Percentiles rank a stretch among this genome's conserved stretches.
Conservation (phyloP, 2,113 vertebrate genomes). For the Pluvianellus socialis region DNA sequence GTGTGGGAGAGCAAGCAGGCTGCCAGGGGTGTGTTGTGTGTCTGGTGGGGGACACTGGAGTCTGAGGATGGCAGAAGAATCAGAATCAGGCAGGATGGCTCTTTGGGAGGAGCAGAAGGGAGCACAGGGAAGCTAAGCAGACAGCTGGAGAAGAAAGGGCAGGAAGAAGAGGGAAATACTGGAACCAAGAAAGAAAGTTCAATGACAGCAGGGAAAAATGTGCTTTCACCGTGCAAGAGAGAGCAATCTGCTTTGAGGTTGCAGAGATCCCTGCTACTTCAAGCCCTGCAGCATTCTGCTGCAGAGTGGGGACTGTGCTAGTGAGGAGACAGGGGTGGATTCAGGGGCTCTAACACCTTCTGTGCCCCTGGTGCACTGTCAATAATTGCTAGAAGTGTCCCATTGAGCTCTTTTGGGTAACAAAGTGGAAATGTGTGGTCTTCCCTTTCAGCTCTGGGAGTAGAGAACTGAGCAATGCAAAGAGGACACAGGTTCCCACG, state of each 20-base stretch:
- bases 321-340: neutral
- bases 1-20: neutral
- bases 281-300: neutral
- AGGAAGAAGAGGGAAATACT: neutral
- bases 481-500: neutral
- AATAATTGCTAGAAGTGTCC: neutral
- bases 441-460: neutral
- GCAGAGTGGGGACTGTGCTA: rapidly evolving
- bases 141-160: neutral
- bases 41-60: neutral
- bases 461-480: neutral
- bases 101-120: neutral
- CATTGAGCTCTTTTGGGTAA: neutral
- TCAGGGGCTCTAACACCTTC: neutral
- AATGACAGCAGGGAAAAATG: neutral
- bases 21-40: neutral
- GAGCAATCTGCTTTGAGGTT: neutral
- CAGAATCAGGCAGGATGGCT: neutral
- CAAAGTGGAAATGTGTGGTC: neutral
- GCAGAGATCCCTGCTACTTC: neutral
- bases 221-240: neutral
- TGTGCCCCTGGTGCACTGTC: rapidly evolving
- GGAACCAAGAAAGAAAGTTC: neutral
- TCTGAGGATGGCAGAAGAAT: neutral
- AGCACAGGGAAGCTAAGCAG: neutral